Evolutionary conservation across 2,113 vertebrate genomes (phyloP).

Genomic region (Lucifuga dentata): DNA sequence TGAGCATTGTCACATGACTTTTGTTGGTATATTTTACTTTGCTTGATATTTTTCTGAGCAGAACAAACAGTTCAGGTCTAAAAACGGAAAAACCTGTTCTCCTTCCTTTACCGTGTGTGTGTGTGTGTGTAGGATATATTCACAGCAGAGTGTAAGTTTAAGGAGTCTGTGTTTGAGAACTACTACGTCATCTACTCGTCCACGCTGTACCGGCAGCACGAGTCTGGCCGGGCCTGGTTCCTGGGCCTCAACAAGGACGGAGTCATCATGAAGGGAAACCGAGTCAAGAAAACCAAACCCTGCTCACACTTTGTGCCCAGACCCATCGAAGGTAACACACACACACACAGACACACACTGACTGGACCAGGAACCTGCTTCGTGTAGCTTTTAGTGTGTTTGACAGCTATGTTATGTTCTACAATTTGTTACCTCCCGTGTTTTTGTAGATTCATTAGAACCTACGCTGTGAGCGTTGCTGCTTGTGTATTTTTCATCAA

Average conservation of each 20-base stretch:
- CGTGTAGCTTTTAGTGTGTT: too few relatives aligned
- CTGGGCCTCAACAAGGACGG: conserved; percentile 99
- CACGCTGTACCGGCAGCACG: conserved; percentile 95
- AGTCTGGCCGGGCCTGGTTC: conserved; percentile 97
- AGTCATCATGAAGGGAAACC: conserved; percentile 97
- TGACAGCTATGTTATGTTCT: too few relatives aligned
- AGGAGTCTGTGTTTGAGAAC: conserved; percentile 99
- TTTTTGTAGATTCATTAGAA: too few relatives aligned
- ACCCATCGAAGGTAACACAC: conserved; percentile 92
- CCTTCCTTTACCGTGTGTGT: conserved; percentile 20
- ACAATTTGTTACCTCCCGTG: too few relatives aligned
- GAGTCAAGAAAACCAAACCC: conserved; percentile 98
- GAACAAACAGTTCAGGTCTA: too few relatives aligned
- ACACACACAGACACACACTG: background rate
- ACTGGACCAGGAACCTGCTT: too few relatives aligned
- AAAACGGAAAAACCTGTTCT: background rate
- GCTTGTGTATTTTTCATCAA: too few relatives aligned
- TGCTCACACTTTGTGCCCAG: conserved; percentile 98
- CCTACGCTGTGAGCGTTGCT: too few relatives aligned
- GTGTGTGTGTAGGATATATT: conserved; percentile 89
- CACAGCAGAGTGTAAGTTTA: conserved; percentile 98
- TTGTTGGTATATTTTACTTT: too few relatives aligned
- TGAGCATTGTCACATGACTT: too few relatives aligned
- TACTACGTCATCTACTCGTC: conserved; percentile 99
- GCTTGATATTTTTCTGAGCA: too few relatives aligned